These are phyloP conservation scores for Otus scops DNA, from an alignment of 2,797 vertebrate species.

Conservation along the genomic window DNA sequence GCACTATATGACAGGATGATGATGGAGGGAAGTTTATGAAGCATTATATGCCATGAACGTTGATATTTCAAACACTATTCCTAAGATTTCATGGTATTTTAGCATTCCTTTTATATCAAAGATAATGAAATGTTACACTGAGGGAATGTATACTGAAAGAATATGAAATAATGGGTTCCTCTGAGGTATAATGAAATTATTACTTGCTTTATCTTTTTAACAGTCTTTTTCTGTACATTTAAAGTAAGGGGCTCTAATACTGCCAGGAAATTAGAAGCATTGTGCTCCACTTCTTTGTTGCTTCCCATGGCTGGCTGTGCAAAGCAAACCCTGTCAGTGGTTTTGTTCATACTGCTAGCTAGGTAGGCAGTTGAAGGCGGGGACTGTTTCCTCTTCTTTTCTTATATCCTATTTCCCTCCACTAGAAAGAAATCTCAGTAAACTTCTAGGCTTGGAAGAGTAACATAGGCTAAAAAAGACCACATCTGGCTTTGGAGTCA, in stretches of 20 bases:
- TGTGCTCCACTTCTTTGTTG: conserved; percentile 2
- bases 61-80: background rate
- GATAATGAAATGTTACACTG: background rate
- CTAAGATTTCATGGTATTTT: background rate
- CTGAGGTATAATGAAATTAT: background rate
- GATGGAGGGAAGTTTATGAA: background rate
- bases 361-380: background rate
- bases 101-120: background rate
- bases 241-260: background rate
- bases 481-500: background rate
- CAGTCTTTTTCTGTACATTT: background rate
- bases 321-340: background rate
- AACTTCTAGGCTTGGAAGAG: background rate
- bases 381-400: background rate
- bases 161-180: background rate
- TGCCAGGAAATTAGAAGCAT: background rate
- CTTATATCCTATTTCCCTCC: background rate
- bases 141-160: background rate
- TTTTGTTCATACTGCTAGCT: background rate
- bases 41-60: background rate
- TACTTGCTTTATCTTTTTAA: background rate
- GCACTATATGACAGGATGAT: background rate
- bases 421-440: background rate
- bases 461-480: background rate
- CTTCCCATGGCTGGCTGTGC: background rate